Evolutionary conservation across 2,797 vertebrate genomes (phyloP), one percentile per base, ranked within the genome.

Genomic region (Sebastes diaconus): DNA sequence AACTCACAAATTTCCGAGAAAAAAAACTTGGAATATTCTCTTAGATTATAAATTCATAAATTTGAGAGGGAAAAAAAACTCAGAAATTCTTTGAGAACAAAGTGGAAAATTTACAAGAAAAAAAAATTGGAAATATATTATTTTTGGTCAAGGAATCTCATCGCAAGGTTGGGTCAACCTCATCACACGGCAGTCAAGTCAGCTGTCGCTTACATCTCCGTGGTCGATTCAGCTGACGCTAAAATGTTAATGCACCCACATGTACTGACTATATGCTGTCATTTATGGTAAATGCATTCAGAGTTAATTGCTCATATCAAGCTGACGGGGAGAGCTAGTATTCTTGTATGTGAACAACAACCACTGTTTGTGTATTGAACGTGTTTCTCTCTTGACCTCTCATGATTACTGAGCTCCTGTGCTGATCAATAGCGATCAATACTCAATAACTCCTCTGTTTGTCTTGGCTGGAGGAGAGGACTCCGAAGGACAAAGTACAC

Each of bases 401-500:
- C 73, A 57, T 73, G 64, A 89, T 81, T 4, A 39, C 76, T 27
- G 67, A 70, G 34, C 70, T 36, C 20, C 30, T 39, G 55, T 22
- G 0, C 14, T 42, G 6, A 81, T 90, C 88, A 60, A 79, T 88
- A 71, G 32, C 0, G 54, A 89, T 91, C 88, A 76, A 90, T 90
- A 78, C 60, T 61, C 84, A 80, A 68, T 79, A 80, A 73, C 34
- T 55, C 42, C 42, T 75, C 80, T 5, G 80, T 70, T 82, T 65
- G 58, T 55, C 75, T 30, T 24, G 8, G 57, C 27, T 60, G 0
- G 8, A 50, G 73, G 60, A 65, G 32, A 32, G 6, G 34, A 67
- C 25, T 65, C 67, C 68, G 73, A 58, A 80, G 84, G 77, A 78
- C 73, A 79, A 74, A 74, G 68, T 59, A 0, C 39, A 16, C 34